Evolutionary conservation across 2,797 vertebrate species (phyloP).

Genomic region (Lacerta viridis): DNA sequence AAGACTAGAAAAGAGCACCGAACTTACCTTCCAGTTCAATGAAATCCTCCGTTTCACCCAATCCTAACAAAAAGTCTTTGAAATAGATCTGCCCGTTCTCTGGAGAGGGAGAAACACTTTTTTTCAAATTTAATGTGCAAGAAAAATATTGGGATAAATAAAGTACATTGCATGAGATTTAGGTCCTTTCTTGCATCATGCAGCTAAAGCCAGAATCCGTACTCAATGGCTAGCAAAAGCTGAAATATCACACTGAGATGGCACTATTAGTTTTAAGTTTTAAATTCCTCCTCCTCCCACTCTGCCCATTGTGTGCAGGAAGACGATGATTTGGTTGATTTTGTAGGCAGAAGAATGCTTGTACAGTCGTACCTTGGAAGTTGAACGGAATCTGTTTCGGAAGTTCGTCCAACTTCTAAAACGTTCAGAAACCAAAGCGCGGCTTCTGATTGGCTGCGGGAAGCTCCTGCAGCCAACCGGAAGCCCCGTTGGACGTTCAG

Average conservation of each 20-base stretch:
- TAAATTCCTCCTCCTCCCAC: background rate
- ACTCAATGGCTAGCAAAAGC: background rate
- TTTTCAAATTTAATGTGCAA: background rate
- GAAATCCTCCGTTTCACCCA: slow-evolving; percentile 36
- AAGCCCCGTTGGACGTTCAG: too few relatives aligned
- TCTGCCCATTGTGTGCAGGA: background rate
- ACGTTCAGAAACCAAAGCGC: too few relatives aligned
- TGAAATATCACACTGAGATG: background rate
- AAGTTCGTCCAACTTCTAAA: too few relatives aligned
- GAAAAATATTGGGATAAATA: background rate
- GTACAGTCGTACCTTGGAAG: too few relatives aligned
- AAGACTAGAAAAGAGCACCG: background rate
- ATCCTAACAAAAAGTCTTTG: slow-evolving; percentile 39
- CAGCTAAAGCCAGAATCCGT: background rate
- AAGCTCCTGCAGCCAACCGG: too few relatives aligned
- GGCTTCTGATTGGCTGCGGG: too few relatives aligned
- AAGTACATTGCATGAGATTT: background rate
- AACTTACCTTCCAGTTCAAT: slow-evolving; percentile 42
- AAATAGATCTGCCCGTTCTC: slow-evolving; percentile 28
- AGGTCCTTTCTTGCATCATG: background rate
- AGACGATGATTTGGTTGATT: background rate
- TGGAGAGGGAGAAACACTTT: slow-evolving; percentile 6
- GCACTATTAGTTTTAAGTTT: background rate
- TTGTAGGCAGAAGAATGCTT: too few relatives aligned
- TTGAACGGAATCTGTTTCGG: too few relatives aligned